Base-by-base conservation (phyloP, 2,888 invertebrate genomes). In the Sphaerophoria rueppellii region DNA sequence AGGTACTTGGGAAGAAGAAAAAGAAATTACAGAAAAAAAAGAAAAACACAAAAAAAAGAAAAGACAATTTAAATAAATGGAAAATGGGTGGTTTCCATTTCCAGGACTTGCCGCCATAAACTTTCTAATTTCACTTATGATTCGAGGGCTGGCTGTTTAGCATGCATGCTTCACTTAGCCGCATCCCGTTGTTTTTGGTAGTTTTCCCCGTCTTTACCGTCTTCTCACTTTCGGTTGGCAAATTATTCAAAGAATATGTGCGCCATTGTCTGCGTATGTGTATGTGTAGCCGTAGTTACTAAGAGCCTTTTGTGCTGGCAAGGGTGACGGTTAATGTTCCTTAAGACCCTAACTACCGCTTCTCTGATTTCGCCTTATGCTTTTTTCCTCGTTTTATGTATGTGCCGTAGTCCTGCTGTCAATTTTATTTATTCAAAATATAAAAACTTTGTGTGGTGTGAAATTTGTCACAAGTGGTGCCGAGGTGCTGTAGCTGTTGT, bases 91-190 rank as follows among this genome's bases (percentile, higher is more conserved):
- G 85, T 77, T 85, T 81, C 77, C 80, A 77, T 85, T 85, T 85
- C 81, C 76, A 77, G 76, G 85, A 81, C 77, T 63, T 81, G 72
- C 73, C 76, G 69, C 70, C 73, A 85, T 81, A 85, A 85, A 81
- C 85, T 81, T 85, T 85, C 70, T 81, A 85, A 85, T 85, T 85
- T 81, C 85, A 85, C 80, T 85, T 85, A 85, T 85, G 85, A 85
- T 85, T 85, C 73, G 73, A 81, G 76, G 24, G 24, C 24, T 24
- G 24, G 72, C 77, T 85, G 77, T 73, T 85, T 85, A 80, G 80
- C 81, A 85, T 85, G 76, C 81, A 85, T 81, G 73, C 85, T 81
- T 81, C 76, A 81, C 73, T 81, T 60, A 46, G 34, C 67, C 63
- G 37, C 72, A 55, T 61, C 43, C 55, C 67, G 37, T 14, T 52